Evolutionary conservation across 1,140 invertebrate genomes (phyloP).

Genomic region (Oncopodura yosiiana): DNA sequence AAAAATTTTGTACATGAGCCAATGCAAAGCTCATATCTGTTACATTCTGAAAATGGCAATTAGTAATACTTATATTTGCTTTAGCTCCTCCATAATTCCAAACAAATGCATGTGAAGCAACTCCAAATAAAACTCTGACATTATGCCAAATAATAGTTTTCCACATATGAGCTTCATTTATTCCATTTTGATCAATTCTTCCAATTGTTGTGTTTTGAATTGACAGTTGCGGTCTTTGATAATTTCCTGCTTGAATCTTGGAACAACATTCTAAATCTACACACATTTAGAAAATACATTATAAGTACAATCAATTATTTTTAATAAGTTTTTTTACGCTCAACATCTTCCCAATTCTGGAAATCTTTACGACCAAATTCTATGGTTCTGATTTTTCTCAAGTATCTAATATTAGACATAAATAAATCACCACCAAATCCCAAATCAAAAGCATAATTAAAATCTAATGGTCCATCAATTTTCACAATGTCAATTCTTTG

Average conservation of each 20-base stretch:
- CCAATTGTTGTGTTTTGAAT: conserved; percentile 13
- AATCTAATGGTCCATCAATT: not conserved
- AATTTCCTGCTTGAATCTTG: not conserved
- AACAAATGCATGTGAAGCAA: not conserved
- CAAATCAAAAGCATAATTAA: not conserved
- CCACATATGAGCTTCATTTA: conserved; percentile 10
- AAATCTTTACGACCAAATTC: conserved; percentile 5
- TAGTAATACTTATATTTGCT: not conserved
- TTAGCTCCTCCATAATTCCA: too few species aligned
- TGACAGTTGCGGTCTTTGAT: not conserved
- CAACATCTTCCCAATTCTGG: not conserved
- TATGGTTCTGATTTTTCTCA: not conserved
- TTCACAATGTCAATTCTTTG: conserved; percentile 16
- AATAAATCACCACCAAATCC: conserved; percentile 16
- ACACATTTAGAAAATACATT: not conserved
- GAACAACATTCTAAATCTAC: conserved; percentile 10
- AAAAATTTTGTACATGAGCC: not conserved
- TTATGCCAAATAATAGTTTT: conserved; percentile 7
- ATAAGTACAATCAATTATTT: not conserved
- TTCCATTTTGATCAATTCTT: not conserved
- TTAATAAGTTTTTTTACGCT: not conserved
- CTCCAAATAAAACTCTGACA: not conserved
- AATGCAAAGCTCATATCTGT: not conserved
- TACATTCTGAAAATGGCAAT: conserved; percentile 9
- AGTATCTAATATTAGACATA: conserved; percentile 2